These are phyloP conservation scores for Coreoperca whiteheadi DNA, from an alignment of 2,113 vertebrate species.

Conservation along the genomic window DNA sequence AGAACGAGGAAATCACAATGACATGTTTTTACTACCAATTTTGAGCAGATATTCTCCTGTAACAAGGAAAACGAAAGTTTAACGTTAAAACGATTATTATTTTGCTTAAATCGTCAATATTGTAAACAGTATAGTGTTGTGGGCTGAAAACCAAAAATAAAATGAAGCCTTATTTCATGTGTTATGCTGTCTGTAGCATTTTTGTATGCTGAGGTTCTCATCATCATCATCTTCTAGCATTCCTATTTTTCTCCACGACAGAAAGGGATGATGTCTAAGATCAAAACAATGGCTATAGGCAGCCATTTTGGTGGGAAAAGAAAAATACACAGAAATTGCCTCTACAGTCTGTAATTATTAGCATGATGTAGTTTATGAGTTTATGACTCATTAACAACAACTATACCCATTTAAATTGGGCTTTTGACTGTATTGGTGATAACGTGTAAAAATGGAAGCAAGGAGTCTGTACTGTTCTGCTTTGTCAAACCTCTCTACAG, in stretches of 20 bases:
- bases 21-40: constrained; percentile 28
- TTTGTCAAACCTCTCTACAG: constrained; percentile 17
- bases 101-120: neutral
- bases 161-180: no score
- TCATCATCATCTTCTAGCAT: no score
- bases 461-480: neutral
- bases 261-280: no score
- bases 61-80: neutral
- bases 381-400: constrained; percentile 8
- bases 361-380: neutral
- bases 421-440: neutral
- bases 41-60: neutral
- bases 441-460: constrained; percentile 10
- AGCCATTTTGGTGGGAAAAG: neutral
- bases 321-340: neutral
- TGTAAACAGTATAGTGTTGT: neutral
- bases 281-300: no score
- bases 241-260: no score
- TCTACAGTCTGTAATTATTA: neutral
- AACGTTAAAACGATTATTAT: neutral
- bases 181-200: no score
- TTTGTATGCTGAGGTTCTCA: no score
- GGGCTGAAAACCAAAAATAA: no score
- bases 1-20: constrained; percentile 11
- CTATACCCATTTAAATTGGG: neutral